Conservation (phyloP, 2,113 vertebrate species). For the Triplophysa dalaica region DNA sequence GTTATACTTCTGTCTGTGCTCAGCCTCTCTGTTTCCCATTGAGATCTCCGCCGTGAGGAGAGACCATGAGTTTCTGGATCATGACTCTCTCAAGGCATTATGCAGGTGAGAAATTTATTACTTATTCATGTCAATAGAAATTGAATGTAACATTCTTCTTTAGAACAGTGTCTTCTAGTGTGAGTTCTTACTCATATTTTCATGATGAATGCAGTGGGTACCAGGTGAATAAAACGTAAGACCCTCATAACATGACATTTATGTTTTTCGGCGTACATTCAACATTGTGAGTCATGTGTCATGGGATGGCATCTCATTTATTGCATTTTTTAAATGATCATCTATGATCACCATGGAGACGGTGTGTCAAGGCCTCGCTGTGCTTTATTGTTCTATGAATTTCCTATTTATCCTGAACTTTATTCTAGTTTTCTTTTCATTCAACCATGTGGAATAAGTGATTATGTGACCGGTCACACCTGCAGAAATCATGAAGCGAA, state of each 20-base stretch:
- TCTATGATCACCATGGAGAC: conserved; percentile 22
- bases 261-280: background rate
- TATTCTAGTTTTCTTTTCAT: background rate
- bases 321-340: background rate
- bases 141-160: background rate
- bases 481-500: conserved; percentile 6
- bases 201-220: no score
- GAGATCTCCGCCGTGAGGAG: conserved; percentile 81
- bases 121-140: conserved; percentile 15
- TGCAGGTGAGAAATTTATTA: conserved; percentile 69
- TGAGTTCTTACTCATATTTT: no score
- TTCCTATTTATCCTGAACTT: background rate
- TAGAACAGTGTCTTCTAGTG: background rate
- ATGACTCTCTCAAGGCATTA: conserved; percentile 81
- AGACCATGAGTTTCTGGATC: conserved; percentile 82
- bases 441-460: background rate
- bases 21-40: conserved; percentile 73
- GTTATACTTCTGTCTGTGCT: conserved; percentile 31
- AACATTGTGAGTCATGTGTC: background rate
- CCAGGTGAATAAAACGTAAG: no score
- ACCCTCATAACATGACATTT: background rate
- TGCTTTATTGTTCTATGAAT: background rate
- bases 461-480: conserved; percentile 21
- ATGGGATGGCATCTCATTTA: background rate
- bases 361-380: background rate